Evolutionary conservation across 1,140 invertebrate genomes (phyloP).

Genomic region (Aphaenogaster floridana): DNA sequence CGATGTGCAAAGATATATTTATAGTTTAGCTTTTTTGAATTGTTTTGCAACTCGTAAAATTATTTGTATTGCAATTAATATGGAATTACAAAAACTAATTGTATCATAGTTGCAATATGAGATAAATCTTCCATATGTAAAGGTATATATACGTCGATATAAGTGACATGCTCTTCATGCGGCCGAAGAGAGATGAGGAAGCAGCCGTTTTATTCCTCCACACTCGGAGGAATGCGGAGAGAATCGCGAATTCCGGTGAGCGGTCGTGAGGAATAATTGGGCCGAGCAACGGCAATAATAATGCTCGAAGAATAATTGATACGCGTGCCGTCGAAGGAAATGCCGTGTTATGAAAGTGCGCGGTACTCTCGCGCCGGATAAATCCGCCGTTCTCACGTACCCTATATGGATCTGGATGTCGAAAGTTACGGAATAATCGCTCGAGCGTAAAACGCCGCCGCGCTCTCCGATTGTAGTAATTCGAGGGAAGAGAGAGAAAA

Average conservation of each 20-base stretch:
- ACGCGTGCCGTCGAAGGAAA: conserved; percentile 43
- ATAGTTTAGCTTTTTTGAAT: neutral
- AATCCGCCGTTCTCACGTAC: conserved; percentile 32
- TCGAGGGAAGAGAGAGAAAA: neutral
- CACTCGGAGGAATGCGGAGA: conserved; percentile 5
- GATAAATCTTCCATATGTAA: neutral
- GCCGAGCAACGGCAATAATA: conserved; percentile 48
- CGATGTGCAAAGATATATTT: too few relatives aligned
- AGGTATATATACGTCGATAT: neutral
- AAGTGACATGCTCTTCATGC: neutral
- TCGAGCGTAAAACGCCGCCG: conserved; percentile 23
- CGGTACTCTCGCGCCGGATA: conserved; percentile 25
- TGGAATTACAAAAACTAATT: neutral
- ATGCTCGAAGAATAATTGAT: conserved; percentile 43
- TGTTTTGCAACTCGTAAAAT: neutral
- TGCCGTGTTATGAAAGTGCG: conserved; percentile 55
- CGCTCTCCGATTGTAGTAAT: neutral
- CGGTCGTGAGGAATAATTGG: conserved; percentile 39
- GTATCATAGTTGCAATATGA: neutral
- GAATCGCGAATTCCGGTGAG: conserved; percentile 37
- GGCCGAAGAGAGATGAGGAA: conserved; percentile 22
- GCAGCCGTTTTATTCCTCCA: conserved; percentile 23
- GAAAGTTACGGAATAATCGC: conserved; percentile 33
- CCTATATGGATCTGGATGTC: conserved; percentile 18
- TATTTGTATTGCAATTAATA: neutral